Base-by-base conservation (phyloP, 2,113 vertebrate genomes). In the Hylia prasina region DNA sequence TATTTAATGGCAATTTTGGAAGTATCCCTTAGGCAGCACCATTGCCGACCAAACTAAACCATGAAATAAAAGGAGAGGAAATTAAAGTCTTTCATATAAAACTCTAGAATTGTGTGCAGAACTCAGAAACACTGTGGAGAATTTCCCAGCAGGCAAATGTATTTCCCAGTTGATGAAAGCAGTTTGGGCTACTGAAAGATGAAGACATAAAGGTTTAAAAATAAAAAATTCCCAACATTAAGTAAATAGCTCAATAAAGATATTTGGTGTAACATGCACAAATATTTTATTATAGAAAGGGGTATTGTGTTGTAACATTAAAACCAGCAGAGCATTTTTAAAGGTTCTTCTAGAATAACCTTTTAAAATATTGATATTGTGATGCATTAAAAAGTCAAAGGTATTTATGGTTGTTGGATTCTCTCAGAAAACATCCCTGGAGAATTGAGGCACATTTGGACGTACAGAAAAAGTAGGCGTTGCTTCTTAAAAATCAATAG, bases 341-440 rank as follows among this genome's bases (percentile, higher is more conserved):
- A 77, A 91, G 30, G 30, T 87, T 93, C 27, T 83, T 90, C 58
- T 73, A 56, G 40, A 90, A 65, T 15, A 85, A 42, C 47, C 75
- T 77, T 93, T 92, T 89, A 82, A 89, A 91, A 95, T 93, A 96
- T 95, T 94, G 75, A 95, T 81, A 91, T 70, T 79, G 30, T 66
- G 89, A 91, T 88, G 47, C 90, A 95, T 80, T 94, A 91, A 95
- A 77, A 91, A 65, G 58, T 76, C 66, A 87, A 82, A 65, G 31
- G 57, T 72, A 85, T 58, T 87, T 94, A 69, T 25, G 40, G 51
- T 70, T 89, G 27, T 27, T 86, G 35, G 15, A 78, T 86, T 84
- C 22, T 71, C 27, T 92, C 60, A 92, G 66, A 65, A 91, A 31
- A 81, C 27, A 1, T 90, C 50, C 58, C 79, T 37, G 35, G 71